These are phyloP conservation scores for Microcebus murinus DNA, from an alignment of 2,113 vertebrate genomes.

Conservation along the genomic window DNA sequence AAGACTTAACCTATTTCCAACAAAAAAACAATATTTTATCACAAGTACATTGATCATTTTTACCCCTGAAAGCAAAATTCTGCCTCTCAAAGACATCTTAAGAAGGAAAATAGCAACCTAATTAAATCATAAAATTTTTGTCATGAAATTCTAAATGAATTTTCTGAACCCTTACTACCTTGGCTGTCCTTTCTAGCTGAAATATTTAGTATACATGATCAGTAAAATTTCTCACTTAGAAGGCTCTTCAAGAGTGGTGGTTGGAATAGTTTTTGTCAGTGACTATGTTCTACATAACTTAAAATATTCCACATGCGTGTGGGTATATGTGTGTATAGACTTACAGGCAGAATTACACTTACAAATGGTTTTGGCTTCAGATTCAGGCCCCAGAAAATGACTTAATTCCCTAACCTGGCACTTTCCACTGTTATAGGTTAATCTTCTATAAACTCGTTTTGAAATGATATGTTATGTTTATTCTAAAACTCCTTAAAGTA, in stretches of 20 bases:
- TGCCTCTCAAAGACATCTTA: not conserved
- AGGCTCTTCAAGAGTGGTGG: constrained; percentile 47
- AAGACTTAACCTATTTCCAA: not conserved
- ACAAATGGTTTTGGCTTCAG: constrained; percentile 82
- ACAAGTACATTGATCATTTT: not conserved
- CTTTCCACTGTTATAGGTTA: constrained; percentile 81
- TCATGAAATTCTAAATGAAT: constrained; percentile 14
- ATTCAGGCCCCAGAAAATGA: constrained; percentile 79
- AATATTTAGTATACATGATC: constrained; percentile 73
- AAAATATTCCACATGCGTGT: constrained; percentile 77
- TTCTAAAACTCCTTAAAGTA: constrained; percentile 74
- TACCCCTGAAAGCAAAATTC: not conserved
- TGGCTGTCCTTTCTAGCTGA: constrained; percentile 52
- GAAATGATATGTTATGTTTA: constrained; percentile 81
- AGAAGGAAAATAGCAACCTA: not conserved
- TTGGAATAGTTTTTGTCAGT: constrained; percentile 71
- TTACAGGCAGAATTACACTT: constrained; percentile 77
- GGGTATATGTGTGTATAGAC: constrained; percentile 58
- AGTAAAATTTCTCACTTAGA: constrained; percentile 73
- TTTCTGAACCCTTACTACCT: constrained; percentile 27
- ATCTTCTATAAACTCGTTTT: constrained; percentile 82
- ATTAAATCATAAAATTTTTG: not conserved
- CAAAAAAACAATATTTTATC: not conserved
- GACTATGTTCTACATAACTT: constrained; percentile 74
- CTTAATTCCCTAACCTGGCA: constrained; percentile 79